Evolutionary conservation across 1,140 invertebrate genomes (phyloP), one percentile per base, ranked within the genome.

Genomic region (Wiebesia pumilae): DNA sequence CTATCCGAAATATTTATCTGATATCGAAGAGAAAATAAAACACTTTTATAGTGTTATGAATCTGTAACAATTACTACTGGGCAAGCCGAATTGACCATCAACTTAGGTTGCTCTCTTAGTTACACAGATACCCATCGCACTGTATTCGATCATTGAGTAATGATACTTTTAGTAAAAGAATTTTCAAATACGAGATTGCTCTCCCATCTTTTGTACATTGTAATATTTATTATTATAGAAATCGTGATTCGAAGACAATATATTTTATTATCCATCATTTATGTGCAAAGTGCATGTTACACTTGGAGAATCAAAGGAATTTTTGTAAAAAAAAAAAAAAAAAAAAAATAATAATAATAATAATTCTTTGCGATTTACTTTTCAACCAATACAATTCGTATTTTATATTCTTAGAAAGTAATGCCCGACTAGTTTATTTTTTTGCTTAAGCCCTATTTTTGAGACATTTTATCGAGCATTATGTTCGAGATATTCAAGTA

Each of bases 271-370:
- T 81, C 33, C 62, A 84, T 86, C 33, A 83, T 81, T 88, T 77
- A 30, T 69, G 51, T 51, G 54, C 73, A 79, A 27, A 83, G 38
- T 24, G 43, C 65, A 69, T 79, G n/a, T 35, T 78, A 69, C 30
- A 35, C n/a, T 78, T 33, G 21, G 43, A 35, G 19, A 33, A 77
- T 40, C n/a, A 40, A 30, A 40, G 51, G 62, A 75, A 47, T 62
- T 79, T 86, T 86, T 88, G 84, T 88, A 88, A 80, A 87, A 85
- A 84, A 73, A n/a, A n/a, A n/a, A n/a, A n/a, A n/a, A n/a, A n/a
- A n/a, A n/a, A n/a, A n/a, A n/a, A n/a, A n/a, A n/a, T n/a, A n/a
- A n/a, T n/a, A n/a, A n/a, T n/a, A n/a, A n/a, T n/a, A n/a, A 71
- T 75, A 75, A 81, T 84, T 87, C 58, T 84, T 84, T 75, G 40